Conservation (phyloP, 2,113 vertebrate genomes). For the Meleagris gallopavo region DNA sequence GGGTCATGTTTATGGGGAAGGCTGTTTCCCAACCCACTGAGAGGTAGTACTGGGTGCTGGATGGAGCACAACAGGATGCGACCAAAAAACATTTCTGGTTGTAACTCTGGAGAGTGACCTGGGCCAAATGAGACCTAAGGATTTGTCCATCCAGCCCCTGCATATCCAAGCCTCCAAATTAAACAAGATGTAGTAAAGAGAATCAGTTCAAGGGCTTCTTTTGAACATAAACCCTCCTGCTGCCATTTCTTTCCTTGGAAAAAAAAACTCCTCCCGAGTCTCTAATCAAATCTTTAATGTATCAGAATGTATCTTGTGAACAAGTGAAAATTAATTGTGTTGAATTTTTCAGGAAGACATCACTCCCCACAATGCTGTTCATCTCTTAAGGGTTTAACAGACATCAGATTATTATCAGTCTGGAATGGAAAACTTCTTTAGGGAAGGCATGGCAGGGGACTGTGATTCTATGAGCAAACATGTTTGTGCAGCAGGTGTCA, state of each 20-base stretch:
- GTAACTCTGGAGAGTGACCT: not conserved
- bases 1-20: rapidly evolving
- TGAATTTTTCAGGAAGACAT: not conserved
- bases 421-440: not conserved
- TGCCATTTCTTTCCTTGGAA: not conserved
- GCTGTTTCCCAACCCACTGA: not conserved
- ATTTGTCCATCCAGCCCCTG: not conserved
- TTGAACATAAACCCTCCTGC: not conserved
- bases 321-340: not conserved
- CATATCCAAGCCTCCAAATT: not conserved
- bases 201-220: rapidly evolving
- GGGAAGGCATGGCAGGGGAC: rapidly evolving
- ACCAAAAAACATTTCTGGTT: not conserved
- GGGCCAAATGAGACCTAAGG: not conserved
- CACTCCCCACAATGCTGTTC: not conserved
- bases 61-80: rapidly evolving
- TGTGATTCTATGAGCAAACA: not conserved
- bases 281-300: not conserved
- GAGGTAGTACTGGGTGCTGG: not conserved
- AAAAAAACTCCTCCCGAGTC: not conserved
- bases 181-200: not conserved
- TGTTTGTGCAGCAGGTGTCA: slow-evolving; percentile 46
- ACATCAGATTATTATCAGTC: rapidly evolving
- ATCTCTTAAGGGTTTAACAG: not conserved
- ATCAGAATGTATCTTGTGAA: not conserved